phyloP scores from a whole-genome alignment of 30 jellyfish, hydroid and myxozoan species.

The Hydra vulgaris region DNA sequence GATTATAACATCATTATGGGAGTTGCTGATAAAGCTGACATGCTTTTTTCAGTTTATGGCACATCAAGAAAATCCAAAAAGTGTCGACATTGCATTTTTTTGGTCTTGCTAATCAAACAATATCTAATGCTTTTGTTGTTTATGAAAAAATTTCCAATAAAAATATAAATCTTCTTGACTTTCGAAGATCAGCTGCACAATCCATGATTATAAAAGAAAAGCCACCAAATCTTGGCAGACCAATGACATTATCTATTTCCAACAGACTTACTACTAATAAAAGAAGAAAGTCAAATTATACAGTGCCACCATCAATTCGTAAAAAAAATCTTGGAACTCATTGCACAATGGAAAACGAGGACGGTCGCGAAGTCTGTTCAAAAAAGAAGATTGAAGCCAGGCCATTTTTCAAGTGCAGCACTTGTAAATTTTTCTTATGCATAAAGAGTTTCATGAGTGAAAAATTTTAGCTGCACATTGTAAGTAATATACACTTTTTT shows the following conservation, averaged over 20 bases:
- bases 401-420: slow-evolving; percentile 48
- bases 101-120: slow-evolving; percentile 49
- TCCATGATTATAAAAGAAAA: slow-evolving; percentile 46
- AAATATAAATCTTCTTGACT: slow-evolving; percentile 24
- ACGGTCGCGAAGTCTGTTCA: slow-evolving; percentile 75
- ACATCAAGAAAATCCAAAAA: slow-evolving; percentile 41
- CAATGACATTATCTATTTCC: slow-evolving; percentile 20
- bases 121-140: slow-evolving; percentile 59
- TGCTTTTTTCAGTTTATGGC: slow-evolving; percentile 59
- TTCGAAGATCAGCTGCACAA: slow-evolving; percentile 56
- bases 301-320: slow-evolving; percentile 39
- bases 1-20: slow-evolving; percentile 57
- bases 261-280: slow-evolving; percentile 23
- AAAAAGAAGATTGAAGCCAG: slow-evolving; percentile 34
- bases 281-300: slow-evolving; percentile 34
- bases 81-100: slow-evolving; percentile 66
- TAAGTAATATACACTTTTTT: background rate
- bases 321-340: slow-evolving; percentile 47
- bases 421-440: slow-evolving; percentile 49
- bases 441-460: slow-evolving; percentile 31
- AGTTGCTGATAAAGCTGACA: slow-evolving; percentile 70
- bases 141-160: slow-evolving; percentile 31
- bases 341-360: slow-evolving; percentile 50
- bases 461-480: background rate
- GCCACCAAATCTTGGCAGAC: slow-evolving; percentile 74